Evolutionary conservation across 2,797 vertebrate species (phyloP), one percentile per base, ranked within the genome.

Genomic region (Taenioides sp.): DNA sequence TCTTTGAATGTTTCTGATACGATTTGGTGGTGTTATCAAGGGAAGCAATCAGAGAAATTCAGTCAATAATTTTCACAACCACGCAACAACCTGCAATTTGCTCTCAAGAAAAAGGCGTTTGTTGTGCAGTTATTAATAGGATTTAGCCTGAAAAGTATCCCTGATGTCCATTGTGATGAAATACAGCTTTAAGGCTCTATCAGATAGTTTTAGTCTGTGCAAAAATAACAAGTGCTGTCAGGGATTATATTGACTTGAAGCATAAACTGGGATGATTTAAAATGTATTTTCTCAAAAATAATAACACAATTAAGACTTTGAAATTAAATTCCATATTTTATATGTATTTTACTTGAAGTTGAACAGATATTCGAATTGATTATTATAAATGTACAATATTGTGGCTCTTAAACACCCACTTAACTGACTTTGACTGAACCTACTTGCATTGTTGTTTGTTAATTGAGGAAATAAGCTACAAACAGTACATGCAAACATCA

Each of bases 1-100:
- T 86, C 87, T 88, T 87, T 84, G 76, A 87, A 87, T 84, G 84
- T 79, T 82, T 88, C 76, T 88, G 71, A 86, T 86, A 87, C 80
- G 77, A 86, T 87, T 88, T 82, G 62, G 73, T 77, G 79, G 70
- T 54, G 73, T 89, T 92, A 88, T 88, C 91, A 88, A 86, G 91
- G 91, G 90, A 91, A 87, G 85, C 85, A 89, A 90, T 89, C 84
- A 89, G 78, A 72, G 82, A 81, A 78, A 85, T 75, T 78, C 78
- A 75, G 83, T 90, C 88, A 71, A 90, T 91, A 89, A 81, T 78
- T 84, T 85, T 86, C 83, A 86, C 80, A 86, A 80, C 71, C 50
- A n/a, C 23, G 71, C 72, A 87, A 78, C 78, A 67, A 70, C 73
- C 68, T 68, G 82, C 87, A 68, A 88, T 86, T 82, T 82, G 71